These are phyloP conservation scores for Bufo gargarizans DNA, from an alignment of 2,113 vertebrate species.

Conservation along the genomic window DNA sequence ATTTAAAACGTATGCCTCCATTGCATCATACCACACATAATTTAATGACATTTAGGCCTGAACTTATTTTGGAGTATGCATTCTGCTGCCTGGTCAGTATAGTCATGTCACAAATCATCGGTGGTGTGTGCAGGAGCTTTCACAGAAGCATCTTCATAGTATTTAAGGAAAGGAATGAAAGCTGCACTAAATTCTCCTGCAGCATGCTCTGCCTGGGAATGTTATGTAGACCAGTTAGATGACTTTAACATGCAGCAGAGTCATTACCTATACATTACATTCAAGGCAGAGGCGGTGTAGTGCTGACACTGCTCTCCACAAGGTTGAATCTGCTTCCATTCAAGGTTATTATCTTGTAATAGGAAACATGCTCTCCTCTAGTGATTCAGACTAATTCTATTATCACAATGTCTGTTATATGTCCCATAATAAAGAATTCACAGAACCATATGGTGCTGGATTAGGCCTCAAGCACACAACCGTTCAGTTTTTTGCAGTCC, in stretches of 20 bases:
- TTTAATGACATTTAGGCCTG: neutral
- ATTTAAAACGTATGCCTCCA: neutral
- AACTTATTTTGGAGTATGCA: neutral
- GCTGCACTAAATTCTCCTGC: constrained; percentile 17
- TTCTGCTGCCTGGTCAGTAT: neutral
- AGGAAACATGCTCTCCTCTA: neutral
- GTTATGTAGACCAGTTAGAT: neutral
- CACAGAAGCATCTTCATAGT: neutral
- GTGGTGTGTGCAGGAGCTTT: neutral
- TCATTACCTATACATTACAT: constrained; percentile 1
- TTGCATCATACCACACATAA: neutral
- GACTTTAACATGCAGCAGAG: neutral
- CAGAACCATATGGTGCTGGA: neutral
- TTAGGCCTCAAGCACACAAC: neutral
- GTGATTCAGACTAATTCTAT: neutral
- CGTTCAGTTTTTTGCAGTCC: too few relatives aligned
- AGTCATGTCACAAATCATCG: neutral
- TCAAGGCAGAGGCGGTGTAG: neutral
- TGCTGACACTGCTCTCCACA: neutral
- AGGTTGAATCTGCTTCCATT: neutral
- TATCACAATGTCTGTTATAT: neutral
- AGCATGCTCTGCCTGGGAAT: neutral
- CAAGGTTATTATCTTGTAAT: constrained; percentile 14
- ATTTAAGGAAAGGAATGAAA: constrained; percentile 14
- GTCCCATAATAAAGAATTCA: neutral